phyloP scores from a whole-genome alignment of 2,888 invertebrate species.

The Euproctis similis region DNA sequence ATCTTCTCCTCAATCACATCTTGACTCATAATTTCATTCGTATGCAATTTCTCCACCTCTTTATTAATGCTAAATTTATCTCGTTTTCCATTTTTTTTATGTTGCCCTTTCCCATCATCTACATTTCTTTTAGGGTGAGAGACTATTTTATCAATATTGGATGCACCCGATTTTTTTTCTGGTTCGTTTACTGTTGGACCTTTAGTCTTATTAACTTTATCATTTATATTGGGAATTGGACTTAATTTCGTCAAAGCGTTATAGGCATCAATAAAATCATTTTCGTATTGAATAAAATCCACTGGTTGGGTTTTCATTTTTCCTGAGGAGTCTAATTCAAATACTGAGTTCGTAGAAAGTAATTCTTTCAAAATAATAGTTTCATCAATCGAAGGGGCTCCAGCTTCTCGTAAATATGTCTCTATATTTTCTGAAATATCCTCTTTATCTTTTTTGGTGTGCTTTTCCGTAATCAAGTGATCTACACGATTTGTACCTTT shows the following conservation, averaged over 20 bases:
- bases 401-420: constrained; percentile 46
- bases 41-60: background rate
- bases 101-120: constrained; percentile 1
- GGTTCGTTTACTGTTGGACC: background rate
- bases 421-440: constrained; percentile 50
- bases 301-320: constrained; percentile 28
- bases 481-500: constrained; percentile 13
- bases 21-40: background rate
- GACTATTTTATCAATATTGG: background rate
- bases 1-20: background rate
- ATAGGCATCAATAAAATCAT: constrained; percentile 67
- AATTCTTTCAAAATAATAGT: constrained; percentile 47
- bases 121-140: background rate
- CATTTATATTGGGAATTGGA: constrained; percentile 51
- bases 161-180: constrained; percentile 1
- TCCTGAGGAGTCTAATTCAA: constrained; percentile 11
- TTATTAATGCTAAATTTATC: background rate
- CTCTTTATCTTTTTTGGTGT: constrained; percentile 23
- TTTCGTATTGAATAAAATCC: constrained; percentile 61
- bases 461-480: constrained; percentile 5
- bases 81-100: background rate
- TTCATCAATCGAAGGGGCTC: constrained; percentile 47
- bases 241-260: constrained; percentile 60
- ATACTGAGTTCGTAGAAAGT: constrained; percentile 27
- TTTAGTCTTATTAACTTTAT: constrained; percentile 8